These are phyloP conservation scores for Echinometra lucunter DNA, from an alignment of 53 echinoderm and acorn worm species.

Conservation along the genomic window DNA sequence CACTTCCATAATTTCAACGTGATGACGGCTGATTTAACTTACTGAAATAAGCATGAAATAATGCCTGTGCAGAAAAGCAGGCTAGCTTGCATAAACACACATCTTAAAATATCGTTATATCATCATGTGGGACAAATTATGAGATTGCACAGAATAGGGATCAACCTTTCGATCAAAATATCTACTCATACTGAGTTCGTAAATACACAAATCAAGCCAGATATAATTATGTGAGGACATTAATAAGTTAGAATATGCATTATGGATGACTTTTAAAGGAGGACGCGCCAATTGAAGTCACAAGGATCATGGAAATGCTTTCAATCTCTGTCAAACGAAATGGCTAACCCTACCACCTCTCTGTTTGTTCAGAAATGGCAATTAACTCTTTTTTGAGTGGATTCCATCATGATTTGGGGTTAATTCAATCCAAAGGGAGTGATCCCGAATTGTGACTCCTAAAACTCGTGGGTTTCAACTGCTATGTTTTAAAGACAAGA, in stretches of 20 bases:
- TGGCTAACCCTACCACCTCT: too few species aligned
- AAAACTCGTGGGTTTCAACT: too few species aligned
- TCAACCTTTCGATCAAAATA: neutral
- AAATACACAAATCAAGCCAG: neutral
- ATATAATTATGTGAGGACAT: neutral
- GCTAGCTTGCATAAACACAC: neutral
- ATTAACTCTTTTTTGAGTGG: too few species aligned
- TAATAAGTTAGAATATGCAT: neutral
- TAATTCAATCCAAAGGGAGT: too few species aligned
- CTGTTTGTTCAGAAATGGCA: too few species aligned
- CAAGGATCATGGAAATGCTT: neutral
- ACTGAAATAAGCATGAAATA: neutral
- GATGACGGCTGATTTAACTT: neutral
- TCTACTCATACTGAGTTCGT: neutral
- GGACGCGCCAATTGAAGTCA: neutral
- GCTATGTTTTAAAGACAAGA: too few species aligned
- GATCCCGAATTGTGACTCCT: too few species aligned
- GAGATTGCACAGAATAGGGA: neutral
- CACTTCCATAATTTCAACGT: too few species aligned
- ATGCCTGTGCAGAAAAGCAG: neutral
- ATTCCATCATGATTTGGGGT: too few species aligned
- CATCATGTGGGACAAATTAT: neutral
- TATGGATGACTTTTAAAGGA: neutral
- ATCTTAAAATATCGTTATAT: neutral
- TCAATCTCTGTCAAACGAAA: too few species aligned